Conservation (phyloP, 2,797 vertebrate species). For the Gadopsis marmoratus region DNA sequence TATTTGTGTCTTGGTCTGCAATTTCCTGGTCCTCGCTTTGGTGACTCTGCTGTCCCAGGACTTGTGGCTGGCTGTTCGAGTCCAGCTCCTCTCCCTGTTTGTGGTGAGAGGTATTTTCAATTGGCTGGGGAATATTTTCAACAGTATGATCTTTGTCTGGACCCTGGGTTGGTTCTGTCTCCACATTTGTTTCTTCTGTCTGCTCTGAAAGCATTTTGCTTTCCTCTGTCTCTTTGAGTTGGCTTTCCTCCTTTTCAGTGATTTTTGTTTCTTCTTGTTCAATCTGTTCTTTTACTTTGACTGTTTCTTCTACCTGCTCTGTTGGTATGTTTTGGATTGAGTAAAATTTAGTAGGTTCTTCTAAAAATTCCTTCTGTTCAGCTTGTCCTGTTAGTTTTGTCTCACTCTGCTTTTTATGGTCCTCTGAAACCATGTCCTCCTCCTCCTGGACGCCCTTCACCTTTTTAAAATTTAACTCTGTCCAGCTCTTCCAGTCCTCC, state of each 20-base stretch:
- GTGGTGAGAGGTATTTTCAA: slow-evolving; percentile 8
- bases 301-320: slow-evolving; percentile 22
- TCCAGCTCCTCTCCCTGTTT: slow-evolving; percentile 25
- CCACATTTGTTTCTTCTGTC: slow-evolving; percentile 29
- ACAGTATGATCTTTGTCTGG: slow-evolving; percentile 15
- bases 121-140: slow-evolving; percentile 22
- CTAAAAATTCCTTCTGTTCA: slow-evolving; percentile 35
- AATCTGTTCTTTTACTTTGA: slow-evolving; percentile 7
- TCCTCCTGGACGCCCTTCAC: slow-evolving; percentile 63
- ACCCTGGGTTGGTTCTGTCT: slow-evolving; percentile 7
- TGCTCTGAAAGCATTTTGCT: slow-evolving; percentile 1
- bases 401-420: slow-evolving; percentile 34
- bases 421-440: slow-evolving; percentile 55
- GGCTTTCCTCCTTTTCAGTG: slow-evolving; percentile 22
- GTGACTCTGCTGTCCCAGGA: slow-evolving; percentile 20
- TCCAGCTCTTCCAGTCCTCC: slow-evolving; percentile 62
- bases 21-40: slow-evolving; percentile 34
- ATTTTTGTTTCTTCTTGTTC: slow-evolving; percentile 28
- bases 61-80: slow-evolving; percentile 3
- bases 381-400: slow-evolving; percentile 25
- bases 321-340: slow-evolving; percentile 15
- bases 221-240: slow-evolving; percentile 34
- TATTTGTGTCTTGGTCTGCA: slow-evolving; percentile 24
- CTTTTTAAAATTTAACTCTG: slow-evolving; percentile 40
- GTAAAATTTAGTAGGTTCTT: slow-evolving; percentile 14